Base-by-base conservation (phyloP, 2,888 invertebrate species). In the Stenichneumon culpator region DNA sequence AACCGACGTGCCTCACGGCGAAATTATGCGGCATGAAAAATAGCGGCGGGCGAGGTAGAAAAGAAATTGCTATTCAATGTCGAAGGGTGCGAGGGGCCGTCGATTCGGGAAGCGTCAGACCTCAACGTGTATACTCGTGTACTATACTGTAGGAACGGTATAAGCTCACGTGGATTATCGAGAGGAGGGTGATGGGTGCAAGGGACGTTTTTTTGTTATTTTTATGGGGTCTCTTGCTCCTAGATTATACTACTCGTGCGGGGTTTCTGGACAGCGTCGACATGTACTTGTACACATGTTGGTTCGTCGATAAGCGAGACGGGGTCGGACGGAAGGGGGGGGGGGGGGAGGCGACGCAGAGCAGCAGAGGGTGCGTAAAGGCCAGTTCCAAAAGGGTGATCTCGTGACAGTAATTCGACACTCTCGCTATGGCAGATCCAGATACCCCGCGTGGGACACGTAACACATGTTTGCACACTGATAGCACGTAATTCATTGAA, bases 361-460 rank as follows among this genome's bases (percentile, higher is more conserved):
- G 7, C 36, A 36, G 67, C 72, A 78, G 67, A 68, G 77, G 78
- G 32, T 77, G 72, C 77, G 60, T 67, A 28, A 25, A 77, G 82
- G 84, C 67, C 65, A 73, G 70, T 67, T 85, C 83, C 86, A 87
- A 88, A 89, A 87, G 89, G 90, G 89, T 90, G 90, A 90, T 91
- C 87, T 89, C 88, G 84, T 90, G 87, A 89, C 90, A 86, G 90
- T 89, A 91, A 91, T 91, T 87, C 88, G 89, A 91, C 89, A 89
- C 87, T 89, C 89, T 87, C 89, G 84, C 86, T 86, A 86, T 90
- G 83, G 84, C 79, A 87, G 84, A 86, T 89, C 86, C 86, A 86
- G 87, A 90, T 89, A 60, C 87, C 87, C 87, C 75, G 88, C 80
- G 75, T 89, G 88, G 88, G 89, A 90, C 86, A 88, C 80, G 87